A percentile compares a stretch with the other conserved stretches of the same genome.
phyloP scores from a whole-genome alignment of 1,140 invertebrate species.

The Calephelis nemesis region DNA sequence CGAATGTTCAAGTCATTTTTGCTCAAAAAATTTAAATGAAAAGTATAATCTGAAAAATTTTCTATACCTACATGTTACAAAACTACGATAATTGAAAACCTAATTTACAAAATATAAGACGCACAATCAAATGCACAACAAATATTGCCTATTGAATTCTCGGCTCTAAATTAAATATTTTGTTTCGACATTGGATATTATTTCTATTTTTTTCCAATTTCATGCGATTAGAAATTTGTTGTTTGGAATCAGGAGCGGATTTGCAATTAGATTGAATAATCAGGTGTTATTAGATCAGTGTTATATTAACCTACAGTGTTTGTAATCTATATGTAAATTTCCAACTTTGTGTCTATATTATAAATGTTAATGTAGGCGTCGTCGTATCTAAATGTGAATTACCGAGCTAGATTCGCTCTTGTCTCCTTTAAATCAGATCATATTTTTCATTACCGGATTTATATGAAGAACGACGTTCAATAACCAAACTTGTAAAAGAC shows the following conservation, averaged over 20 bases:
- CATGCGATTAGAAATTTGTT: not conserved
- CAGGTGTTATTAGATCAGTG: constrained; percentile 5
- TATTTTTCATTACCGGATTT: constrained; percentile 13
- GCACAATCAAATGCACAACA: constrained; percentile 12
- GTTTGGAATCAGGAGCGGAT: not conserved
- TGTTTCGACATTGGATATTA: not conserved
- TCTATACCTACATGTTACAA: too few species aligned
- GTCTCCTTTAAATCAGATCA: not conserved
- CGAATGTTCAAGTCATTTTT: too few species aligned
- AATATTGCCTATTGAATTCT: constrained; percentile 13
- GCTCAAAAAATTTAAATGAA: too few species aligned
- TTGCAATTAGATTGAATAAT: constrained; percentile 10
- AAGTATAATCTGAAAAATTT: too few species aligned
- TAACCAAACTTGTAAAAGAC: constrained; percentile 19
- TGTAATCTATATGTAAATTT: constrained; percentile 1
- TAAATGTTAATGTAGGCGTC: constrained; percentile 11
- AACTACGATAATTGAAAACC: not conserved
- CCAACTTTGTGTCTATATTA: constrained; percentile 10
- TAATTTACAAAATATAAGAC: not conserved
- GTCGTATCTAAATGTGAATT: constrained; percentile 12
- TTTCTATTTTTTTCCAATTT: not conserved
- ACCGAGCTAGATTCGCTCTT: constrained; percentile 16
- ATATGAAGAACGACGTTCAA: constrained; percentile 15
- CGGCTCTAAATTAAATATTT: not conserved
- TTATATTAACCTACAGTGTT: constrained; percentile 2